phyloP scores from a whole-genome alignment of 2,797 vertebrate species.

The Novumbra hubbsi region DNA sequence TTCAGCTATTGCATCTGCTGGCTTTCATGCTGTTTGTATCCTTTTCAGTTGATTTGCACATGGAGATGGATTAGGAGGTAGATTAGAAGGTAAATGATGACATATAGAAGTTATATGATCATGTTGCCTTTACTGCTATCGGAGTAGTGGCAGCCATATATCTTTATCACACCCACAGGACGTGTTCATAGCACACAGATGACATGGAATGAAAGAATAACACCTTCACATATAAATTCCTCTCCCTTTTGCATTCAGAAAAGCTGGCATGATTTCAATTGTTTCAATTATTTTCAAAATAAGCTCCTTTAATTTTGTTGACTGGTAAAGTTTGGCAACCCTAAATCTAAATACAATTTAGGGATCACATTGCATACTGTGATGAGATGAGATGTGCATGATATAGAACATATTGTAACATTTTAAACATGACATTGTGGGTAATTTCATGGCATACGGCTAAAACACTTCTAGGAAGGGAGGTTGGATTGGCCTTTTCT shows the following conservation, averaged over 20 bases:
- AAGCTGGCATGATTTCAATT: not conserved
- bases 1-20: not conserved
- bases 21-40: not conserved
- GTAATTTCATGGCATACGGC: not conserved
- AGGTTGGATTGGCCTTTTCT: not conserved
- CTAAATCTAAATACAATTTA: not conserved
- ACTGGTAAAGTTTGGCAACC: not conserved
- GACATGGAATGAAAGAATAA: not conserved
- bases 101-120: not conserved
- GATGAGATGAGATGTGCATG: no score
- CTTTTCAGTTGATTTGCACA: not conserved
- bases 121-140: not conserved
- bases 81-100: not conserved
- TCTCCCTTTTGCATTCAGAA: not conserved
- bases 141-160: not conserved
- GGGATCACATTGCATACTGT: no score
- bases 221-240: not conserved
- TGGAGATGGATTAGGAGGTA: not conserved
- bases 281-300: not conserved
- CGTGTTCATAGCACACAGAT: not conserved
- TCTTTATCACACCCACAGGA: constrained; percentile 1
- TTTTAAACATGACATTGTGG: not conserved
- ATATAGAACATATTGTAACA: no score
- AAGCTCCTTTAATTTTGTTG: not conserved
- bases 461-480: not conserved